Evolutionary conservation across 2,888 invertebrate species (phyloP), one percentile per base, ranked within the genome.

Genomic region (Metacarcinus magister): DNA sequence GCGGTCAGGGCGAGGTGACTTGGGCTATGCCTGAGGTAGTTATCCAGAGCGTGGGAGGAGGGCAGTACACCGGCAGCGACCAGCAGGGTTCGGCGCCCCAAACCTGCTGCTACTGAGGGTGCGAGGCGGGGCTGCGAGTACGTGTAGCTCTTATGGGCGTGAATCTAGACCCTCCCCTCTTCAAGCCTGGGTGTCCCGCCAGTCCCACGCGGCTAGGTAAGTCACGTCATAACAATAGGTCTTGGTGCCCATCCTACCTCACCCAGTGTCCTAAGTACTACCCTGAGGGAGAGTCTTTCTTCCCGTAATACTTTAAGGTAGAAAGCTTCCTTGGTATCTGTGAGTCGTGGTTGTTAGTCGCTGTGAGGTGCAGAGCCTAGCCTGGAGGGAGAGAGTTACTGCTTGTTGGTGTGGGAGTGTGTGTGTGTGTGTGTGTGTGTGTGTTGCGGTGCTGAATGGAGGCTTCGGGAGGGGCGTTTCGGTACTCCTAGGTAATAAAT

Each of bases 21-120:
- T 95, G 92, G 90, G 82, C 95, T 92, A 95, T 95, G 95, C 75
- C 95, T 46, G 92, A 95, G 95, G 75, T 75, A 95, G 95, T 89
- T 39, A 95, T 95, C 95, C 75, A 5, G 82, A 89, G 94, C 87
- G 94, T 94, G 94, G 94, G 95, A 32, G 95, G 95, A 60, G 92
- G 95, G 75, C 82, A 92, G 94, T 46, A 92, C 92, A 92, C n/a
- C 46, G 94, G 87, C 46, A 28, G 93, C 39, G n/a, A 16, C 39
- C 43, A 23, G 39, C 82, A 44, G 94, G 44, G 82, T 46, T 43
- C 82, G 94, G 75, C 75, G 82, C 43, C 94, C 46, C 28, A 54
- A 39, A 87, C 60, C 67, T 39, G 67, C 67, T 32, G 46, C 93
- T 93, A 23, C 60, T 93, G 93, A 43, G 93, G 93, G 93, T 67